Conservation (phyloP, 2,113 vertebrate species). For the Cisticola juncidis region DNA sequence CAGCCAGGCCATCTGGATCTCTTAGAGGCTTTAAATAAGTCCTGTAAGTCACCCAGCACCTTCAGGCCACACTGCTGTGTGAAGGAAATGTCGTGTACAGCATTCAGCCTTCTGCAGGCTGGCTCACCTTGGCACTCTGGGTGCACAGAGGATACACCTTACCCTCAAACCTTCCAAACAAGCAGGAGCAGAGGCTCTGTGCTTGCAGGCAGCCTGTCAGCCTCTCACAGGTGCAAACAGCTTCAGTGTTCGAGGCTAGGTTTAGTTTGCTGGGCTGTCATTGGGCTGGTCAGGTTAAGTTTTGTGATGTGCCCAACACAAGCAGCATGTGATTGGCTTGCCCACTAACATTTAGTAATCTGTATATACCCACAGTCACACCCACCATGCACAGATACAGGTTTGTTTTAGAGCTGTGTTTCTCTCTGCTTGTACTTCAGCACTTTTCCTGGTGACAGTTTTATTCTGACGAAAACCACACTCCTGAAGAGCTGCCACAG, state of each 20-base stretch:
- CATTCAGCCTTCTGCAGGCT: neutral
- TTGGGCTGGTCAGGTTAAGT: neutral
- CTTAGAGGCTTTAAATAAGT: neutral
- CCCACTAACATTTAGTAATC: neutral
- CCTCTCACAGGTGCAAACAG: neutral
- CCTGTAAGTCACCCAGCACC: neutral
- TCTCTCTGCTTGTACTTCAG: neutral
- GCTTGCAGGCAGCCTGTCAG: neutral
- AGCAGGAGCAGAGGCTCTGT: neutral
- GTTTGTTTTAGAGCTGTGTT: neutral
- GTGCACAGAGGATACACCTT: neutral
- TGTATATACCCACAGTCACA: neutral
- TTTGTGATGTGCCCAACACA: neutral
- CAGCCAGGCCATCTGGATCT: neutral
- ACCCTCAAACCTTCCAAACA: neutral
- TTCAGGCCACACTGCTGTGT: neutral
- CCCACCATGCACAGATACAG: rapidly evolving
- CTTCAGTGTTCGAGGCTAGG: neutral
- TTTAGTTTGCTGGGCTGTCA: neutral
- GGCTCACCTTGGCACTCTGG: rapidly evolving
- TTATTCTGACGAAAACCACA: neutral
- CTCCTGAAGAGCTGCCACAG: conserved; percentile 40
- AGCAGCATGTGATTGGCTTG: neutral
- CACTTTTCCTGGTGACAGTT: neutral
- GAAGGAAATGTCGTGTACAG: rapidly evolving